phyloP scores from a whole-genome alignment of 2,888 invertebrate species.

The Cheilosia vulpina region DNA sequence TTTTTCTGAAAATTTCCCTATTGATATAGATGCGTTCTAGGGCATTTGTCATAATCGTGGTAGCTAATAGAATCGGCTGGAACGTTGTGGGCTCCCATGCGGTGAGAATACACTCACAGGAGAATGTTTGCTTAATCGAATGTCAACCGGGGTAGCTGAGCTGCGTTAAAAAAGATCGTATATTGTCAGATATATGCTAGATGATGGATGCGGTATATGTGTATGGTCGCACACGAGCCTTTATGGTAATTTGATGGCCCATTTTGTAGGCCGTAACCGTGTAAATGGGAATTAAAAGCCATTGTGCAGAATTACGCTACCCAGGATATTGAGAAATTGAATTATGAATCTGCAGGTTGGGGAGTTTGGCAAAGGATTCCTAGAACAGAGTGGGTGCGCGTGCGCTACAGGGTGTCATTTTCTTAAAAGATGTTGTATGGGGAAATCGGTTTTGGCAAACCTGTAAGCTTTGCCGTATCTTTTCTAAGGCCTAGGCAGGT shows the following conservation, averaged over 20 bases:
- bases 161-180: conserved; percentile 36
- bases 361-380: neutral
- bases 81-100: conserved; percentile 11
- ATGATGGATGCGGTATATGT: conserved; percentile 35
- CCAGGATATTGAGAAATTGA: neutral
- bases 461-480: no score
- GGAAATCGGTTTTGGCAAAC: no score
- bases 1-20: conserved; percentile 16
- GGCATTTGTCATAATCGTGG: conserved; percentile 50
- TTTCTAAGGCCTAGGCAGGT: no score
- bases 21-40: conserved; percentile 44
- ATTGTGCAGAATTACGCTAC: neutral
- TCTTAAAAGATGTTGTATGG: no score
- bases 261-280: conserved; percentile 26
- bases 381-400: neutral
- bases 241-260: conserved; percentile 39
- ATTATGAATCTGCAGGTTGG: neutral
- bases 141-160: conserved; percentile 44
- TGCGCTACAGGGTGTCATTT: no score
- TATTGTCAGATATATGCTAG: conserved; percentile 27
- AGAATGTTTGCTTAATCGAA: conserved; percentile 28
- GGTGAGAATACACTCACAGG: neutral
- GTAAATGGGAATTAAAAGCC: neutral
- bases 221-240: conserved; percentile 21
- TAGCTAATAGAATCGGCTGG: conserved; percentile 12